These are phyloP conservation scores for Pseudobourletiella spinata DNA, from an alignment of 1,140 invertebrate species.

Conservation along the genomic window DNA sequence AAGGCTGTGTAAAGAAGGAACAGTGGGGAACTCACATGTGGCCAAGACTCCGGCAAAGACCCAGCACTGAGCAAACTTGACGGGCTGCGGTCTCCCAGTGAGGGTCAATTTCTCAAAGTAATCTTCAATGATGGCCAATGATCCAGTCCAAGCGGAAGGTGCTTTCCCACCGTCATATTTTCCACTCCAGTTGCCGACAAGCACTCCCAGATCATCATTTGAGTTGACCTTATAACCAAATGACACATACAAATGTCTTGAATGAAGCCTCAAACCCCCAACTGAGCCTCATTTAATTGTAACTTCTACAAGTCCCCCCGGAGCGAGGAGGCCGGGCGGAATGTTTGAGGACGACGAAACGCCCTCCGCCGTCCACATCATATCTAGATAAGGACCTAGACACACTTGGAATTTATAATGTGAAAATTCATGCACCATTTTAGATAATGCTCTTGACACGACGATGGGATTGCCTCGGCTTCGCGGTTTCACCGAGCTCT, in stretches of 20 bases:
- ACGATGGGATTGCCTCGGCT: constrained; percentile 64
- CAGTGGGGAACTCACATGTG: constrained; percentile 50
- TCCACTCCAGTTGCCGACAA: constrained; percentile 62
- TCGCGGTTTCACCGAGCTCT: constrained; percentile 47
- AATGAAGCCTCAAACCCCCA: no score
- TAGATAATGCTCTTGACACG: constrained; percentile 59
- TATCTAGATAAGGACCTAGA: no score
- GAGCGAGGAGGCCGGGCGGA: background rate
- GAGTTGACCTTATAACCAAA: constrained; percentile 62
- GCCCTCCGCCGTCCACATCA: no score
- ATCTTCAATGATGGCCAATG: constrained; percentile 52
- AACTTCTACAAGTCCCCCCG: no score
- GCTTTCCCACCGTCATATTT: constrained; percentile 58
- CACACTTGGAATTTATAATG: no score
- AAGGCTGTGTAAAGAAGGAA: no score
- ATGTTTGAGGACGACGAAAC: no score
- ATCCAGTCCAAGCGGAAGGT: constrained; percentile 57
- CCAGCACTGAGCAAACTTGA: constrained; percentile 69
- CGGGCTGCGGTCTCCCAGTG: constrained; percentile 40
- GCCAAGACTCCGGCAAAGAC: constrained; percentile 63
- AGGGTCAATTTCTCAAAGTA: constrained; percentile 47
- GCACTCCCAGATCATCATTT: constrained; percentile 57
- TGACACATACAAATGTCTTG: no score
- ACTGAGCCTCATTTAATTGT: no score
- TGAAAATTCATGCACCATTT: no score